Conservation (phyloP, 2,888 invertebrate genomes). For the Athalia circularis region DNA sequence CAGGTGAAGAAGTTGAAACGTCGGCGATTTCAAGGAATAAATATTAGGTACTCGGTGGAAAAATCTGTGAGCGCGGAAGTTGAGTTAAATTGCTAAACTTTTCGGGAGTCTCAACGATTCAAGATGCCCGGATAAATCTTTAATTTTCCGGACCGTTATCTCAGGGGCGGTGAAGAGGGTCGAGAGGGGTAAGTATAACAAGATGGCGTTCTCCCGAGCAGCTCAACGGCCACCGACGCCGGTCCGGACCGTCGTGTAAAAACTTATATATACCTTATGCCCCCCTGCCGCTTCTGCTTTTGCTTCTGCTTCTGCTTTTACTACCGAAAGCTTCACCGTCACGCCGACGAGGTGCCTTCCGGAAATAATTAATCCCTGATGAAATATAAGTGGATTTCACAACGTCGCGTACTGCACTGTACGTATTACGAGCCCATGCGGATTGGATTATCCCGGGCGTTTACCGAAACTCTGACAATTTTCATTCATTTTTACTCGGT, state of each 20-base stretch:
- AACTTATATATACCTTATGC: conserved; percentile 5
- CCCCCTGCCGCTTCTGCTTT: neutral
- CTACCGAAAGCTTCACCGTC: conserved; percentile 4
- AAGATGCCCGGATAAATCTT: conserved; percentile 45
- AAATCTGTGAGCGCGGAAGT: conserved; percentile 36
- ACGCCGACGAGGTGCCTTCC: neutral
- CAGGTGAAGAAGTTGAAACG: too few relatives aligned
- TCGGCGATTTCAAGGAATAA: conserved; percentile 9
- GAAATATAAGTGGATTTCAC: conserved; percentile 35
- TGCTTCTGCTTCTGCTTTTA: too few relatives aligned
- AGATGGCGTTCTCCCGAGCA: conserved; percentile 27
- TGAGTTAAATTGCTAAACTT: conserved; percentile 43
- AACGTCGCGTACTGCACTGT: conserved; percentile 6
- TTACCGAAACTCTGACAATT: conserved; percentile 18
- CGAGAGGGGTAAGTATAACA: conserved; percentile 32
- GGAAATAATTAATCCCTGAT: conserved; percentile 39
- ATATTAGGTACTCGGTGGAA: conserved; percentile 25
- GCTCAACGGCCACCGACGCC: neutral
- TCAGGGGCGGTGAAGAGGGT: neutral
- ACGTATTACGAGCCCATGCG: conserved; percentile 19
- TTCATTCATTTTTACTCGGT: neutral
- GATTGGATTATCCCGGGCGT: conserved; percentile 26
- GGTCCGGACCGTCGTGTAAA: conserved; percentile 26
- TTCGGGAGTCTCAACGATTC: conserved; percentile 40
- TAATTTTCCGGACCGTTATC: conserved; percentile 45